These are phyloP conservation scores for Pogonophryne albipinna DNA, from an alignment of 2,797 vertebrate species.

Conservation along the genomic window DNA sequence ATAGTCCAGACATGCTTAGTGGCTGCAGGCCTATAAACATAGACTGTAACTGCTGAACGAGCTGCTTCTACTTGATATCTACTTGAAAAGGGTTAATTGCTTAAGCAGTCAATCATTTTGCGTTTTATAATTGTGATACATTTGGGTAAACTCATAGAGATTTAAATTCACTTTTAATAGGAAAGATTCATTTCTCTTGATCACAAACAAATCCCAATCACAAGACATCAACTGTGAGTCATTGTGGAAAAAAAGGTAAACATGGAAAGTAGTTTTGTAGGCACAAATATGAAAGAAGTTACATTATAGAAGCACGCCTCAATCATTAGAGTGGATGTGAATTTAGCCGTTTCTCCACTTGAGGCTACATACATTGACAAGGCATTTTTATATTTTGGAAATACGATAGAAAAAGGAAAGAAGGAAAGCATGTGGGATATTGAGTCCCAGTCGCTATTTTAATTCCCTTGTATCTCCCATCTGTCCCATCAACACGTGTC, in stretches of 20 bases:
- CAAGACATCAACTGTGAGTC: background rate
- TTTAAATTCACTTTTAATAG: background rate
- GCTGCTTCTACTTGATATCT: background rate
- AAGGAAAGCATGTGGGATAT: background rate
- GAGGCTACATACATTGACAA: background rate
- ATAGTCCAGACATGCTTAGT: background rate
- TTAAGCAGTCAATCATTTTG: background rate
- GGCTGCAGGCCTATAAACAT: background rate
- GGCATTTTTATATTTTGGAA: background rate
- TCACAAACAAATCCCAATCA: background rate
- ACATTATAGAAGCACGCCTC: background rate
- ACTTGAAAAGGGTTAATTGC: background rate
- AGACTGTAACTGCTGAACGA: background rate
- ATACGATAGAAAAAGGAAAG: background rate
- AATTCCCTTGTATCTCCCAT: slow-evolving; percentile 33
- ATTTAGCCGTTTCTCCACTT: background rate
- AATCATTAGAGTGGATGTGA: background rate
- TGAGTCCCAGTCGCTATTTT: slow-evolving; percentile 14
- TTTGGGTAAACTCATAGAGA: background rate
- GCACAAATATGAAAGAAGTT: too few species aligned
- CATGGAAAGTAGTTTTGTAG: background rate
- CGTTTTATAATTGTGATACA: background rate
- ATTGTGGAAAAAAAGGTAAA: background rate
- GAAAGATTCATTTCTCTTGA: background rate
- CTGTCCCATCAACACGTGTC: slow-evolving; percentile 33